These are phyloP conservation scores for Eugnorisma glareosa DNA, from an alignment of 2,888 invertebrate species.

Conservation along the genomic window DNA sequence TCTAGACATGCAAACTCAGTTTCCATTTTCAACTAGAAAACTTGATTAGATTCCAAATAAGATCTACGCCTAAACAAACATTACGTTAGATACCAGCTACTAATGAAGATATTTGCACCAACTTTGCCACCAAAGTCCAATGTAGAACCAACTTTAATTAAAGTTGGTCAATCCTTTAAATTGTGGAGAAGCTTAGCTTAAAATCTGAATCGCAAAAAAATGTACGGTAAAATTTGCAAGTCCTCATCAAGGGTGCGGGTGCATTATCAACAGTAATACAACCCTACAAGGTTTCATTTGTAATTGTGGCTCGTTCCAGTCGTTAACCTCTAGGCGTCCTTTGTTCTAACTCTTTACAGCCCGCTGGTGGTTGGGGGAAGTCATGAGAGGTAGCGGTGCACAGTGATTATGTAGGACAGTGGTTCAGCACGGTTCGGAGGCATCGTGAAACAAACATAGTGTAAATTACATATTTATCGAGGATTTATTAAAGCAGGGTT, in stretches of 20 bases:
- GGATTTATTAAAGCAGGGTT: background rate
- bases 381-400: slow-evolving; percentile 40
- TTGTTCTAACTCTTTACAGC: slow-evolving; percentile 66
- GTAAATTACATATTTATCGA: background rate
- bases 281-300: slow-evolving; percentile 60
- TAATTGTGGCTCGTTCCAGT: slow-evolving; percentile 68
- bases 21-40: background rate
- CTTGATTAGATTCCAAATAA: background rate
- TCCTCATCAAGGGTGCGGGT: slow-evolving; percentile 23
- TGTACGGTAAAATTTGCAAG: slow-evolving; percentile 39
- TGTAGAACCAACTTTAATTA: slow-evolving; percentile 46
- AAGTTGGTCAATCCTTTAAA: slow-evolving; percentile 40
- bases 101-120: slow-evolving; percentile 19
- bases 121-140: slow-evolving; percentile 10
- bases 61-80: background rate
- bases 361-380: slow-evolving; percentile 23
- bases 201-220: slow-evolving; percentile 45
- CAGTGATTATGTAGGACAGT: background rate
- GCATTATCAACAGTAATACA: slow-evolving; percentile 58
- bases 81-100: background rate
- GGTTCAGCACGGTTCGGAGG: background rate
- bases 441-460: background rate
- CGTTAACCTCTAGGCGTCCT: slow-evolving; percentile 57
- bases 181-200: slow-evolving; percentile 15
- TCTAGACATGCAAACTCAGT: background rate